Percentiles rank a stretch among this genome's conserved stretches.
Evolutionary conservation across 2,888 invertebrate genomes (phyloP).

Genomic region (Ophion obscuratus): DNA sequence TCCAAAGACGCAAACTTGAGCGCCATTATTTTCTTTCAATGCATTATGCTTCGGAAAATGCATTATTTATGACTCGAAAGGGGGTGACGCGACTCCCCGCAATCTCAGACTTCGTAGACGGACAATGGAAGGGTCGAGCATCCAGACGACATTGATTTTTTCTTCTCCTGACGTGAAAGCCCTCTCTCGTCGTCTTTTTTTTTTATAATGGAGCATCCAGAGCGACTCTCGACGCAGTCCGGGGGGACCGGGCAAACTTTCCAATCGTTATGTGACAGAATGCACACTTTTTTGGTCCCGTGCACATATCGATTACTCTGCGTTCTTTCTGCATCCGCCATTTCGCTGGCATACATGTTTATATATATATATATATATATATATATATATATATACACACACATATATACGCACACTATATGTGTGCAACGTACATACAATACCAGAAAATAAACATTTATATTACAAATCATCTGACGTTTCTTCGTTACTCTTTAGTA

Average conservation of each 20-base stretch:
- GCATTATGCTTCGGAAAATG: not conserved
- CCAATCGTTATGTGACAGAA: slow-evolving; percentile 25
- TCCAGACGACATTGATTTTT: slow-evolving; percentile 62
- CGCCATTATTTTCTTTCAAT: not conserved
- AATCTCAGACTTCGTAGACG: not conserved
- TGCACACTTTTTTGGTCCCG: slow-evolving; percentile 18
- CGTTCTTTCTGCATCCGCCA: not conserved
- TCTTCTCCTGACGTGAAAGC: slow-evolving; percentile 33
- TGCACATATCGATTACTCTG: slow-evolving; percentile 54
- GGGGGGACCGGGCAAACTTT: slow-evolving; percentile 35
- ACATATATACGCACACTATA: no score
- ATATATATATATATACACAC: no score
- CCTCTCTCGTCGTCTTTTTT: slow-evolving; percentile 24
- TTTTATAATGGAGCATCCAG: slow-evolving; percentile 27
- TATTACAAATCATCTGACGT: not conserved
- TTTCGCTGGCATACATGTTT: not conserved
- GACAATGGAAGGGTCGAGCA: slow-evolving; percentile 48
- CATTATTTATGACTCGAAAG: slow-evolving; percentile 3
- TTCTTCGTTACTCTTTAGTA: not conserved
- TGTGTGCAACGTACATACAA: not conserved
- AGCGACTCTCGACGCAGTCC: slow-evolving; percentile 47
- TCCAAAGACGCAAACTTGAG: no score
- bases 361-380: no score
- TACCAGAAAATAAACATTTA: not conserved
- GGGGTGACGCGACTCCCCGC: slow-evolving; percentile 8